These are phyloP conservation scores for Echinometra lucunter DNA, from an alignment of 53 echinoderm and acorn worm species.

Conservation along the genomic window DNA sequence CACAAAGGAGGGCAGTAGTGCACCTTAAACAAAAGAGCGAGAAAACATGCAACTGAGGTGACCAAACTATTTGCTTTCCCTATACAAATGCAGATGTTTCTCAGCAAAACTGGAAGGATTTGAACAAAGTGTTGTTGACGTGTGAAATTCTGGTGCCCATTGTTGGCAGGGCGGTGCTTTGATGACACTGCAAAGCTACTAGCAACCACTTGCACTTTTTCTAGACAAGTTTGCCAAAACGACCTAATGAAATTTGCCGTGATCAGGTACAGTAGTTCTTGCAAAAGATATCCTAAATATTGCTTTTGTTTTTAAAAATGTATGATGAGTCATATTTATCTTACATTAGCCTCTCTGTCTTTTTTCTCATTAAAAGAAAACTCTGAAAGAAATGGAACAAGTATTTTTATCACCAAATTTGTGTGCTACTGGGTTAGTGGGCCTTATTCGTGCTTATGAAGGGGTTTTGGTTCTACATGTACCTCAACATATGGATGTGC, in stretches of 20 bases:
- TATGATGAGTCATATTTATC: background rate
- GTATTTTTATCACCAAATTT: background rate
- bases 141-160: slow-evolving; percentile 58
- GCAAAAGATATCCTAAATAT: background rate
- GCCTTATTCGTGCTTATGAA: background rate
- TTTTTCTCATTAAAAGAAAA: background rate
- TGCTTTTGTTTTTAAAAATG: background rate
- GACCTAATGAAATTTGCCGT: background rate
- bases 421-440: background rate
- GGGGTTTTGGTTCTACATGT: background rate
- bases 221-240: background rate
- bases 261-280: background rate
- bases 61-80: slow-evolving; percentile 46
- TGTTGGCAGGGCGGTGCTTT: slow-evolving; percentile 3
- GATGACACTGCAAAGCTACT: background rate
- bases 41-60: slow-evolving; percentile 20
- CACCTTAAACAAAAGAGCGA: slow-evolving; percentile 16
- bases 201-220: slow-evolving; percentile 6
- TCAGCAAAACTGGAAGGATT: slow-evolving; percentile 63
- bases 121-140: slow-evolving; percentile 38
- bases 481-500: background rate
- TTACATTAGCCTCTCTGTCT: background rate
- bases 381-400: background rate
- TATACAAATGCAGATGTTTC: slow-evolving; percentile 69
- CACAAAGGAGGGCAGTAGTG: slow-evolving; percentile 49